Percentiles rank a stretch among this genome's conserved stretches.
Evolutionary conservation across 1,140 invertebrate genomes (phyloP).

Genomic region (Diabrotica undecimpunctata): DNA sequence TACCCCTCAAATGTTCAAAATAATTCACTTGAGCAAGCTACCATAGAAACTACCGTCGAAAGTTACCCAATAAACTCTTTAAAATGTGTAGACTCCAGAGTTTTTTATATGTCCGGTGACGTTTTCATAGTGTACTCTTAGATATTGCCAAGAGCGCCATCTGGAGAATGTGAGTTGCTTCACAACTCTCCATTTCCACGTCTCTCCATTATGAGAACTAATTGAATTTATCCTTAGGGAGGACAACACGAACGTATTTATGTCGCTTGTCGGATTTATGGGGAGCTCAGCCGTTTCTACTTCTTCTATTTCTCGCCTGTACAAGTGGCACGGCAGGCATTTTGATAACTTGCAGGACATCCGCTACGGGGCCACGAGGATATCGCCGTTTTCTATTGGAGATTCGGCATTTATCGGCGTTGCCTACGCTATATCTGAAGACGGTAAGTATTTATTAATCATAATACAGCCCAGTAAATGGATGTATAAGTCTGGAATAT

Average conservation of each 20-base stretch:
- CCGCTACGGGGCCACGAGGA: conserved; percentile 41
- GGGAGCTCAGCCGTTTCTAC: neutral
- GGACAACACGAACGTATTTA: conserved; percentile 35
- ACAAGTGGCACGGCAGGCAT: conserved; percentile 51
- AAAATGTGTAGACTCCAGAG: too few relatives aligned
- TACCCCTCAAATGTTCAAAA: too few relatives aligned
- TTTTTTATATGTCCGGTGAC: too few relatives aligned
- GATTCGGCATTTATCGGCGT: conserved; percentile 46
- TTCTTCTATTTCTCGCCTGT: conserved; percentile 37
- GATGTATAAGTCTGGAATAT: too few relatives aligned
- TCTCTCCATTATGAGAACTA: conserved; percentile 11
- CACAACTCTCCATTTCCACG: neutral
- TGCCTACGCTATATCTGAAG: conserved; percentile 48
- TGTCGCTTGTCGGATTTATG: conserved; percentile 35
- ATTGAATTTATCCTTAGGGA: conserved; percentile 23
- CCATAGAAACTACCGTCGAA: too few relatives aligned
- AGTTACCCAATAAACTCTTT: too few relatives aligned
- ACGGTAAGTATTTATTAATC: conserved; percentile 33
- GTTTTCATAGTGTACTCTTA: neutral
- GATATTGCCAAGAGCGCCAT: neutral
- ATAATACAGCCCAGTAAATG: too few relatives aligned
- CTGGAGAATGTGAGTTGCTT: neutral
- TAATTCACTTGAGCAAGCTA: too few relatives aligned
- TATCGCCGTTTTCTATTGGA: conserved; percentile 46
- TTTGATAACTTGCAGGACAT: conserved; percentile 52